Evolutionary conservation across 2,113 vertebrate species (phyloP), one percentile per base, ranked within the genome.

Genomic region (Aspidoscelis tigris): DNA sequence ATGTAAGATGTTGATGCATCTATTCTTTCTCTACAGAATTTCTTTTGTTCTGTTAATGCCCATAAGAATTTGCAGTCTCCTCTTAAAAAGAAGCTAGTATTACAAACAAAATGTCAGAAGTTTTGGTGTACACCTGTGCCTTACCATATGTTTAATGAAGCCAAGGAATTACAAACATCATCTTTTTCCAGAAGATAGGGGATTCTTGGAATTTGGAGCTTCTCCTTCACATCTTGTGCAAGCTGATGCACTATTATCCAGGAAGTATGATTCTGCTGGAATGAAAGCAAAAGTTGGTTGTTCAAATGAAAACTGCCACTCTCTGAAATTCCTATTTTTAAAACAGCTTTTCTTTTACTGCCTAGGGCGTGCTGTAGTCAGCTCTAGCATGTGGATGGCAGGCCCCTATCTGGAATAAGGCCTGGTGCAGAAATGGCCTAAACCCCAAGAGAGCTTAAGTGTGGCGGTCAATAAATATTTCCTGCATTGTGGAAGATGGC

Each of bases 61-160:
- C 50, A 81, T 74, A 89, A 89, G 87, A 84, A n/a, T 76, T 44
- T 33, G 39, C 33, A 64, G 71, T 39, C 76, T 86, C 87, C 44
- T 43, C 21, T 72, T 77, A 86, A 82, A 58, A 81, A 10, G 74
- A 78, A 84, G 77, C 21, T 75, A 84, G 74, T 41, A 20, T 24
- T 53, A 43, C 47, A 21, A 41, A 4, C 53, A 61, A 24, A 21
- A 69, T 33, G 43, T 39, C 18, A 81, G 50, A 79, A 85, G 53
- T 71, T 24, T 85, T 75, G 74, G 44, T 70, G 68, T 69, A 20
- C 78, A 77, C 24, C 77, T 84, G 2, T 76, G 84, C 82, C 43
- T 85, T 88, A 71, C 55, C 78, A 61, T 78, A 86, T 2, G 64
- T 87, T 82, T 26, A 65, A 78, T 84, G 73, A 87, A 70, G 83